Percentiles rank a stretch among this genome's conserved stretches.
These are phyloP conservation scores for Papilio xuthus DNA, from an alignment of 1,140 invertebrate species.

Conservation along the genomic window DNA sequence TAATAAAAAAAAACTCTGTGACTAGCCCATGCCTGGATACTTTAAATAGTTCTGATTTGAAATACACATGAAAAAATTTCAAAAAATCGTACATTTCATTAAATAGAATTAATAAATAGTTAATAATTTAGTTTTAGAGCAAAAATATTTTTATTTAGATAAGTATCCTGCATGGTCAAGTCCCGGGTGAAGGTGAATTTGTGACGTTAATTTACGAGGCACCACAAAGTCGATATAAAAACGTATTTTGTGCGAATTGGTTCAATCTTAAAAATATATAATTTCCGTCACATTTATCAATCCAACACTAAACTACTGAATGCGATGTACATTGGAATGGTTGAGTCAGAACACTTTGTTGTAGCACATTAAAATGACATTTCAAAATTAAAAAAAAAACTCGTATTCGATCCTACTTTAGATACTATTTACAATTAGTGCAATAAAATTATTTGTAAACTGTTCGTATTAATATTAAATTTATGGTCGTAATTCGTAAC, in stretches of 20 bases:
- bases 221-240: conserved; percentile 56
- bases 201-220: conserved; percentile 66
- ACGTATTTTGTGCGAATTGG: conserved; percentile 65
- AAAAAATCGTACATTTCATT: conserved; percentile 9
- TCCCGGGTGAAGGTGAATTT: conserved; percentile 50
- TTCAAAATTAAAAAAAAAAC: conserved; percentile 65
- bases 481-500: conserved; percentile 47
- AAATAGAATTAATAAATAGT: conserved; percentile 30
- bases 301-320: conserved; percentile 40
- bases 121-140: conserved; percentile 20
- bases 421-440: conserved; percentile 62
- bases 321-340: conserved; percentile 65
- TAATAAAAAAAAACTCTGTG: conserved; percentile 35
- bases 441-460: conserved; percentile 39
- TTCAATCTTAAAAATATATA: conserved; percentile 43
- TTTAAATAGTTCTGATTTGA: conserved; percentile 16
- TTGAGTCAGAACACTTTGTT: conserved; percentile 53
- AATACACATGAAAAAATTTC: conserved; percentile 4
- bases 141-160: conserved; percentile 27
- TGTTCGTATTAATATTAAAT: conserved; percentile 42
- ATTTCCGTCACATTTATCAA: conserved; percentile 41
- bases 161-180: conserved; percentile 37
- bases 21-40: conserved; percentile 23
- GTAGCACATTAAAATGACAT: conserved; percentile 53
- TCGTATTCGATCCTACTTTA: conserved; percentile 57